Base-by-base conservation (phyloP, 1,140 invertebrate species). In the Fopius arisanus region DNA sequence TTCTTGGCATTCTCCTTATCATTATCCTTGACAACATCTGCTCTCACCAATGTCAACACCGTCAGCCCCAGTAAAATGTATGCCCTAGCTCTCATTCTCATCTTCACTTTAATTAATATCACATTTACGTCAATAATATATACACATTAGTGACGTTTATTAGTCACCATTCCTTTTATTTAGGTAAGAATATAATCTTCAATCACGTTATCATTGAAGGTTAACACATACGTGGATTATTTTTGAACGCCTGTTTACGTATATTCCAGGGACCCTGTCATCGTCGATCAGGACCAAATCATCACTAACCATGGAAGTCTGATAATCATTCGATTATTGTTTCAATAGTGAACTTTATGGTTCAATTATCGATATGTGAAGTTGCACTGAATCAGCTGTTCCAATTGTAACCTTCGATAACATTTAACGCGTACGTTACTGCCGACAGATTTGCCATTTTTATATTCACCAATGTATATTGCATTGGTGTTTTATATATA, bases 211-310 rank as follows among this genome's bases (percentile, higher is more conserved):
- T 79, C 69, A 70, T 73, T 67, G 71, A 72, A 70, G 29, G 72
- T 78, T 29, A 71, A 75, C 29, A 77, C 67, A 78, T 80, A 82
- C 78, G 81, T 81, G 79, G 77, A 83, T 83, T 75, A 68, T 77
- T 62, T 69, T 59, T 76, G 40, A 48, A 48, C 10, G 16, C 16
- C 14, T 14, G 28, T 67, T 43, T 68, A 68, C 66, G 62, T 66
- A 14, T 70, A 29, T 43, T 37, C 21, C 9, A 59, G 6, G 33
- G 40, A 67, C 48, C 33, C 19, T 59, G 54, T 41, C 63, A 59
- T 67, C 40, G 37, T 43, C 26, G 16, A n/a, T 48, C 41, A 51
- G 41, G 41, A 12, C 2, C 14, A 48, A 3, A 48, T 16, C 16
- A 48, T 48, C 43, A 51, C 41, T 6, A 16, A 28, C 31, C 28